Evolutionary conservation across 1,140 invertebrate species (phyloP), one percentile per base, ranked within the genome.

Genomic region (Callitettix versicolor): DNA sequence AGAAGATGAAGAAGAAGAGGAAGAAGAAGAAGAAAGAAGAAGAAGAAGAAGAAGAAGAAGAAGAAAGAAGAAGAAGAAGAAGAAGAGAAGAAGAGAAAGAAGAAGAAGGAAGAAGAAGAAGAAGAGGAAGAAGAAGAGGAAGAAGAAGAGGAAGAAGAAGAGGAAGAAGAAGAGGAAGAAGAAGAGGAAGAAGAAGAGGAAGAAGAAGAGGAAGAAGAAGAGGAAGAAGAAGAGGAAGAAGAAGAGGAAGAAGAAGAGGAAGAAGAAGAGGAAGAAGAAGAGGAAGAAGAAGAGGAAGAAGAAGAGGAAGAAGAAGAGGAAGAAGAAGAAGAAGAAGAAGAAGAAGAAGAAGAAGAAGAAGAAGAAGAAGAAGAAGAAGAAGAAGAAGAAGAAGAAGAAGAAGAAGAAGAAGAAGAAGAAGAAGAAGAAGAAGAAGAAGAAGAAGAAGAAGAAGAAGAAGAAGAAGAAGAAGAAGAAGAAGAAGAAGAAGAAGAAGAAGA

Each of bases 401-500:
- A 36, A 51, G 30, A 14, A 51, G n/a, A 14, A 51, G 24, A 30
- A 30, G 17, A 51, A 36, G 17, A 36, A 51, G 33, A 36, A 30
- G 33, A 9, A 51, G 30, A 20, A 51, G 30, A 51, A 11, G 30
- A 20, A 51, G 30, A 36, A 36, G 33, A 51, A 18, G 33, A 36
- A 30, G 17, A 36, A 36, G 30, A 51, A 51, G 33, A 36, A 51
- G 33, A 36, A 51, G 30, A 51, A 51, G 30, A 3, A 36, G 33
- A 3, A 36, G 30, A 51, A 36, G 30, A 36, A 15, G 15, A n/a
- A 14, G 33, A 51, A 36, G 49, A 36, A 36, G 24, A 36, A 15
- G 30, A 51, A 36, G 15, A 5, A 36, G 33, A 20, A 51, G 33
- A 36, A 51, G 33, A 20, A 30, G 17, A 20, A 36, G 24, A 36